Evolutionary conservation across 2,113 vertebrate genomes (phyloP).

Genomic region (Struthio camelus): DNA sequence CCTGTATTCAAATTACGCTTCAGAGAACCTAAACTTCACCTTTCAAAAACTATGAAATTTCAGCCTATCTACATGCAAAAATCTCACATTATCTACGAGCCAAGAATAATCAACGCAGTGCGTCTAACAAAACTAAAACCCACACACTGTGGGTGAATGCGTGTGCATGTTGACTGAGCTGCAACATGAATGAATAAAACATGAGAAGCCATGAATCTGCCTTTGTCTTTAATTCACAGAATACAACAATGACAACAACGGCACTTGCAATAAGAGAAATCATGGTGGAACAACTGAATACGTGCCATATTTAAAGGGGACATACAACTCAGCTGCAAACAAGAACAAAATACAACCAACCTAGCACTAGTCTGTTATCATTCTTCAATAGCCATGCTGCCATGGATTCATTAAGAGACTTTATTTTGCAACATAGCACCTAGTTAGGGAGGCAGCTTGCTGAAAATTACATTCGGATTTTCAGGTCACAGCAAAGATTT

Average conservation of each 20-base stretch:
- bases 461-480: neutral
- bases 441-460: neutral
- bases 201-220: neutral
- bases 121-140: neutral
- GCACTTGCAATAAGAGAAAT: neutral
- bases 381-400: neutral
- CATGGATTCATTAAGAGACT: neutral
- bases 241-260: neutral
- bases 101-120: neutral
- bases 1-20: neutral
- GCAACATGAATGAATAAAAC: neutral
- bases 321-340: neutral
- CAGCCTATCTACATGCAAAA: neutral
- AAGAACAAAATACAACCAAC: neutral
- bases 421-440: neutral
- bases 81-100: neutral
- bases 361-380: neutral
- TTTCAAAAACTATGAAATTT: neutral
- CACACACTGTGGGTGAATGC: neutral
- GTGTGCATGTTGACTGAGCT: neutral
- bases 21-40: neutral
- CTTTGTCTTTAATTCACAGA: neutral
- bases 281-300: neutral
- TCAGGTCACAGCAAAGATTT: neutral
- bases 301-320: neutral